These are phyloP conservation scores for Drosophila nigricruria DNA, from an alignment of 2,888 invertebrate genomes.

Conservation along the genomic window DNA sequence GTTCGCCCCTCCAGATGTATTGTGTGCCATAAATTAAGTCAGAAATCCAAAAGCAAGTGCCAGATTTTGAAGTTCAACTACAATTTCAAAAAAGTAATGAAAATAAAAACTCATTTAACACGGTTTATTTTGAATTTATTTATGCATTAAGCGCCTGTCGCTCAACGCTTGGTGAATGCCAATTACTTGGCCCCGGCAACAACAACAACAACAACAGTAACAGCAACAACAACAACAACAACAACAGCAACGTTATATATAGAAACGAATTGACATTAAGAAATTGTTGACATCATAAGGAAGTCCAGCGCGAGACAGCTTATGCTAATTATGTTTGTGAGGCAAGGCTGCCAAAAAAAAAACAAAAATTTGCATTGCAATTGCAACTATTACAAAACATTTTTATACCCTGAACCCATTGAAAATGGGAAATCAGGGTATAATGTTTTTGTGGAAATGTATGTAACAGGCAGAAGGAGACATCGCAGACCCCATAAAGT, in stretches of 20 bases:
- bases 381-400: conserved; percentile 32
- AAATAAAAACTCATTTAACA: conserved; percentile 53
- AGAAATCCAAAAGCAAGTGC: conserved; percentile 42
- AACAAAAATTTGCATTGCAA: conserved; percentile 23
- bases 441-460: no score
- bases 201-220: conserved; percentile 18
- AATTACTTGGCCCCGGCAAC: conserved; percentile 48
- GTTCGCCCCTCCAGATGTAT: conserved; percentile 13
- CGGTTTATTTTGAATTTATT: conserved; percentile 68
- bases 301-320: conserved; percentile 51
- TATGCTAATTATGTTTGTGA: conserved; percentile 50
- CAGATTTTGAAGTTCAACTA: conserved; percentile 42
- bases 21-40: conserved; percentile 40
- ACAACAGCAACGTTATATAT: conserved; percentile 2
- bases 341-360: conserved; percentile 40
- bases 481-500: no score
- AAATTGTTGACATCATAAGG: conserved; percentile 58
- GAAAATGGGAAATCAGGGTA: no score
- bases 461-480: no score
- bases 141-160: conserved; percentile 64
- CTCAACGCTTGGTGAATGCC: conserved; percentile 58
- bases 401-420: no score
- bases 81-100: conserved; percentile 31
- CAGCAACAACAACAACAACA: conserved; percentile 12
- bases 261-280: conserved; percentile 46